Percentiles rank a stretch among this genome's conserved stretches.
Conservation (phyloP, 1,140 invertebrate species). For the Octopus sinensis region DNA sequence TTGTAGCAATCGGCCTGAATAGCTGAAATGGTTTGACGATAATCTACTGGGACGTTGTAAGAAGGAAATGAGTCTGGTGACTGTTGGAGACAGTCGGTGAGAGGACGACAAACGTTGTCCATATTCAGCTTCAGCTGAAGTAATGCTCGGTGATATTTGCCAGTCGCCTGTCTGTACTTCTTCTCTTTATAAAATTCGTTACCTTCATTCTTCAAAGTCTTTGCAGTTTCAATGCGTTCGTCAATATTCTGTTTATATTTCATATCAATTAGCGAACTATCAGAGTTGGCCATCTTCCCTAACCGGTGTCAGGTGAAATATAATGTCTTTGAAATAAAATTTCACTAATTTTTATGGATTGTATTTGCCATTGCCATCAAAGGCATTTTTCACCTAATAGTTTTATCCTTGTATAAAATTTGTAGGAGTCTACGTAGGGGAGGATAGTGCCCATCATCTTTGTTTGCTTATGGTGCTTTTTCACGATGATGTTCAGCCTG, state of each 20-base stretch:
- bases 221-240: constrained; percentile 31
- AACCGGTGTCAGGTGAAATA: not conserved
- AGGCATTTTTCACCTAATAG: not conserved
- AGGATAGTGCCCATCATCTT: not conserved
- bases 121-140: constrained; percentile 36
- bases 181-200: constrained; percentile 46
- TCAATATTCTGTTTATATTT: not conserved
- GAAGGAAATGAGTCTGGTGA: not conserved
- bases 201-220: constrained; percentile 45
- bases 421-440: not conserved
- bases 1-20: constrained; percentile 48
- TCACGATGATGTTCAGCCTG: not conserved
- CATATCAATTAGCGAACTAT: not conserved
- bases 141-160: constrained; percentile 50
- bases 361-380: not conserved
- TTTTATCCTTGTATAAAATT: not conserved
- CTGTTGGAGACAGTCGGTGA: not conserved
- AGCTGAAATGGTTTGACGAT: constrained; percentile 31
- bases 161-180: constrained; percentile 42
- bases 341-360: not conserved
- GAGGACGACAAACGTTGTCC: not conserved
- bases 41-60: constrained; percentile 13
- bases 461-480: not conserved
- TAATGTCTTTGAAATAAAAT: not conserved
- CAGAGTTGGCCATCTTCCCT: not conserved